phyloP scores from a whole-genome alignment of 2,797 vertebrate genomes.

The Melanotaenia pygmaea region DNA sequence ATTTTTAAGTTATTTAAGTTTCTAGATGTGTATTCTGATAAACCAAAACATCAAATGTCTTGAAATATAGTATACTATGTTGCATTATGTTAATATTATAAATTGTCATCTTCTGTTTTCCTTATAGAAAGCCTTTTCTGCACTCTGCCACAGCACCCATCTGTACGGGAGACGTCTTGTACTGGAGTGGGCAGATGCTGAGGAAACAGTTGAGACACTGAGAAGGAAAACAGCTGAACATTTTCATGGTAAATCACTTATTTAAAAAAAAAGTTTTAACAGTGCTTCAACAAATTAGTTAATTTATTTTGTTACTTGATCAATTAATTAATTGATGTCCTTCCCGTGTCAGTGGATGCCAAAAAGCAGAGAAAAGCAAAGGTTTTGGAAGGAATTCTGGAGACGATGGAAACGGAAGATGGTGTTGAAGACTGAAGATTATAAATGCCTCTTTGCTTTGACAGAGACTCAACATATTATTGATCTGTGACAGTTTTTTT shows the following conservation, averaged over 20 bases:
- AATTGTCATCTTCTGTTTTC: background rate
- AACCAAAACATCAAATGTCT: background rate
- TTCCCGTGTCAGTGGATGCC: conserved; percentile 76
- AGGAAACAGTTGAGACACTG: conserved; percentile 90
- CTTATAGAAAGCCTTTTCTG: conserved; percentile 91
- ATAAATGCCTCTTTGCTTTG: background rate
- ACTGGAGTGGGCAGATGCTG: conserved; percentile 94
- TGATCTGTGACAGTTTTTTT: background rate
- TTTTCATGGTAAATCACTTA: conserved; percentile 87
- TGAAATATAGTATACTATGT: background rate
- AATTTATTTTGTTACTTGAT: background rate
- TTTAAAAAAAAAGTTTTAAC: background rate
- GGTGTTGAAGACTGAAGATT: conserved; percentile 58
- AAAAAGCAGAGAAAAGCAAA: conserved; percentile 85
- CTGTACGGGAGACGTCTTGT: conserved; percentile 95
- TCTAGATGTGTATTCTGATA: background rate
- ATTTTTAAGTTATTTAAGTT: background rate
- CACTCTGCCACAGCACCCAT: conserved; percentile 98
- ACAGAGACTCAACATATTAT: background rate
- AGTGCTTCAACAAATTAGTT: background rate
- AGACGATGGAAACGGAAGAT: conserved; percentile 86
- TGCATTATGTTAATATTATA: background rate
- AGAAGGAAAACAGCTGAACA: conserved; percentile 91
- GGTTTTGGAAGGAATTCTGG: conserved; percentile 89
- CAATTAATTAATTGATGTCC: background rate